These are phyloP conservation scores for Cichladusa arquata DNA, from an alignment of 2,113 vertebrate species.

Conservation along the genomic window DNA sequence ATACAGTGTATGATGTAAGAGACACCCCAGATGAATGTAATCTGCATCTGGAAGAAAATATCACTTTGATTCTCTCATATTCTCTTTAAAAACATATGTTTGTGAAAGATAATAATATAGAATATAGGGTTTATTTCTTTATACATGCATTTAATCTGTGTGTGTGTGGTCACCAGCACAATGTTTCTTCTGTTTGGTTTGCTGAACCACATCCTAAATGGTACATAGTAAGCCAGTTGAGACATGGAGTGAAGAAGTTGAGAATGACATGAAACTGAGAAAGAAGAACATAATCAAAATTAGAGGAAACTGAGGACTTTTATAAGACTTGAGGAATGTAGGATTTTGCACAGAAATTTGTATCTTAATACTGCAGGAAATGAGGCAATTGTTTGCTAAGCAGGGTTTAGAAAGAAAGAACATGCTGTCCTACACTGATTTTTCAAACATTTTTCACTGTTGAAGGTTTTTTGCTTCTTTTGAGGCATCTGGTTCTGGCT, in stretches of 20 bases:
- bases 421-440: not conserved
- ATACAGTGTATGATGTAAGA: not conserved
- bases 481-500: constrained; percentile 1
- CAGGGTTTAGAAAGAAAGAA: not conserved
- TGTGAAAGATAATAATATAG: not conserved
- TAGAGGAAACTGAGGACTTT: not conserved
- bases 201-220: not conserved
- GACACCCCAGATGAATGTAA: not conserved
- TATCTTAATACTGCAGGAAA: not conserved
- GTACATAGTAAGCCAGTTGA: not conserved
- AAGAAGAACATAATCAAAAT: not conserved
- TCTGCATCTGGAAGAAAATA: not conserved
- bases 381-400: not conserved
- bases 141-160: not conserved
- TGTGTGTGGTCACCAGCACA: not conserved
- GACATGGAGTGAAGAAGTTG: not conserved
- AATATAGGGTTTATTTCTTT: not conserved
- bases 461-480: not conserved
- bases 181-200: not conserved
- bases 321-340: not conserved
- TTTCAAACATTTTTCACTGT: not conserved
- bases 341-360: not conserved
- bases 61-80: not conserved
- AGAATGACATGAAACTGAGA: not conserved
- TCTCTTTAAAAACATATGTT: not conserved